Percentiles rank a stretch among this genome's conserved stretches.
These are phyloP conservation scores for Parotia lawesii DNA, from an alignment of 2,113 vertebrate species.

Conservation along the genomic window DNA sequence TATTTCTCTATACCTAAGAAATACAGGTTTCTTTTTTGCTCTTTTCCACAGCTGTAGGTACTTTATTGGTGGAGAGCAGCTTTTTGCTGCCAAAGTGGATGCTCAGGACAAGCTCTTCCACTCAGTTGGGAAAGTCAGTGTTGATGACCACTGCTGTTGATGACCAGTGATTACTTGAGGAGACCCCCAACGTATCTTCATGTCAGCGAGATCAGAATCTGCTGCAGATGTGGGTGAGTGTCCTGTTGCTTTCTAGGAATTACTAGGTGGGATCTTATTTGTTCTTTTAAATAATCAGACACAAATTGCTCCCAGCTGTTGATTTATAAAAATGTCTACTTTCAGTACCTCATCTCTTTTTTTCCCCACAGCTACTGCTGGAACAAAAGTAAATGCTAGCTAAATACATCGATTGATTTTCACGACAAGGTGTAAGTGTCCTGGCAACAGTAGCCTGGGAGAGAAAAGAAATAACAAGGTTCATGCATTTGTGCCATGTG, in stretches of 20 bases:
- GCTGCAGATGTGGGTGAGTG: not conserved
- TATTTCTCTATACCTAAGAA: not conserved
- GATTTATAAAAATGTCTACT: not conserved
- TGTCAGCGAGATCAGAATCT: not conserved
- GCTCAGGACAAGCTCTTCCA: not conserved
- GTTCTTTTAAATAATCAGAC: not conserved
- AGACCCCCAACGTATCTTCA: not conserved
- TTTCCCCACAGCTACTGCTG: not conserved
- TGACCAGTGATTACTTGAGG: not conserved
- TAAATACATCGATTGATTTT: constrained; percentile 32
- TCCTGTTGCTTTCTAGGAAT: not conserved
- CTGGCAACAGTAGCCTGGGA: not conserved
- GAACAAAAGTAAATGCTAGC: not conserved
- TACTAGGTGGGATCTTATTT: not conserved
- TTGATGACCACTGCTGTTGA: not conserved
- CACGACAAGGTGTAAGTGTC: not conserved
- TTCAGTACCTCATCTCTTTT: not conserved
- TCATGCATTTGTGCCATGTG: not conserved
- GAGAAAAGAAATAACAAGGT: not conserved
- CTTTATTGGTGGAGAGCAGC: not conserved
- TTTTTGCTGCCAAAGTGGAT: not conserved
- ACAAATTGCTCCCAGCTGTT: not conserved
- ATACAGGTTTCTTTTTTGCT: rapidly evolving
- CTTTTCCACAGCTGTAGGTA: not conserved
- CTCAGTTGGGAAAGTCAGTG: rapidly evolving